A percentile compares a stretch with the other conserved stretches of the same genome.
These are phyloP conservation scores for Mycetomoellerius zeteki DNA, from an alignment of 1,140 invertebrate genomes.

Conservation along the genomic window DNA sequence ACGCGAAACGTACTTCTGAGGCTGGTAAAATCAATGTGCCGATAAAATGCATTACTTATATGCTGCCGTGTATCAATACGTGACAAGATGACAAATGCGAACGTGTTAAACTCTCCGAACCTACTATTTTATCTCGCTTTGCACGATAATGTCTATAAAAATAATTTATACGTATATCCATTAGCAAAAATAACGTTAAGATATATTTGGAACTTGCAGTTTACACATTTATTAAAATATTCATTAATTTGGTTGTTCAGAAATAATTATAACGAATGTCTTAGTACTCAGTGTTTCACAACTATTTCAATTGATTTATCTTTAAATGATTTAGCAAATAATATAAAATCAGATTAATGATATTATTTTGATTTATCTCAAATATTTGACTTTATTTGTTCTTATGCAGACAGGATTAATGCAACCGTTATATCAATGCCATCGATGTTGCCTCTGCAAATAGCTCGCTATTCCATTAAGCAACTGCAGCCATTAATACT, in stretches of 20 bases:
- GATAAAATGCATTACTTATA: slow-evolving; percentile 43
- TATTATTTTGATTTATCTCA: not conserved
- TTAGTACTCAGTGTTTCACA: not conserved
- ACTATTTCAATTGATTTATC: not conserved
- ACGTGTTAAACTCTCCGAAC: not conserved
- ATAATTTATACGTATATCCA: slow-evolving; percentile 7
- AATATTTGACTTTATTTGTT: slow-evolving; percentile 36
- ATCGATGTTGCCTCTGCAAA: slow-evolving; percentile 32
- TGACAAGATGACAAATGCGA: slow-evolving; percentile 25
- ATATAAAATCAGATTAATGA: not conserved
- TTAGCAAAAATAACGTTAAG: not conserved
- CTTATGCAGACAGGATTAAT: not conserved
- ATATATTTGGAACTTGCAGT: not conserved
- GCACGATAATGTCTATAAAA: not conserved
- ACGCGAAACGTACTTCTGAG: slow-evolving; percentile 28
- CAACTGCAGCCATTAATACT: slow-evolving; percentile 19
- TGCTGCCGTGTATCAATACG: slow-evolving; percentile 12
- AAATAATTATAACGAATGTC: slow-evolving; percentile 7
- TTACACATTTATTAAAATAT: slow-evolving; percentile 3
- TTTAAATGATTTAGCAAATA: not conserved
- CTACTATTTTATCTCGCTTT: not conserved
- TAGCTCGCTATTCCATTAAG: slow-evolving; percentile 41
- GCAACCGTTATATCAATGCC: slow-evolving; percentile 17
- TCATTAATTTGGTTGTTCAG: not conserved
- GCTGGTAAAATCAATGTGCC: slow-evolving; percentile 48